These are phyloP conservation scores for Agrotis puta DNA, from an alignment of 2,888 invertebrate species.

Conservation along the genomic window DNA sequence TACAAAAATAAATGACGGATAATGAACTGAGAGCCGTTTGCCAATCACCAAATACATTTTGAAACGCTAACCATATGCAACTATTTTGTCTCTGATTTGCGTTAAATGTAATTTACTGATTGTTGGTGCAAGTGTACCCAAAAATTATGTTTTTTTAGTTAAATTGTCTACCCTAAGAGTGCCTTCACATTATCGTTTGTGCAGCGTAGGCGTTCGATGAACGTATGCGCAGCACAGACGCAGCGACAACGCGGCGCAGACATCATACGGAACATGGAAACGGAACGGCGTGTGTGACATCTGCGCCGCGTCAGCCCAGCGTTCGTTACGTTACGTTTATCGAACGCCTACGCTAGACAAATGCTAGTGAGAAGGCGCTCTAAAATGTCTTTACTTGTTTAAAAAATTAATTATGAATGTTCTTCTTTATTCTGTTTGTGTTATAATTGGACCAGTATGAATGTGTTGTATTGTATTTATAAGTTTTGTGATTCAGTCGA, in stretches of 20 bases:
- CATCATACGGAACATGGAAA: no score
- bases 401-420: conserved; percentile 15
- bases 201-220: no score
- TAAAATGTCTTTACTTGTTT: not conserved
- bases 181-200: no score
- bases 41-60: not conserved
- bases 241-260: no score
- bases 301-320: no score
- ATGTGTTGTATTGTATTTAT: conserved; percentile 39
- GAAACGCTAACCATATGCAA: not conserved
- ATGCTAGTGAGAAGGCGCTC: no score
- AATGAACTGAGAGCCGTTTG: not conserved
- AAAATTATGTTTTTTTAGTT: not conserved
- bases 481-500: conserved; percentile 57
- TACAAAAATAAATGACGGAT: conserved; percentile 2
- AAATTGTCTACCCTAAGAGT: not conserved
- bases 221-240: no score
- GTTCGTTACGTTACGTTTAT: no score
- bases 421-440: conserved; percentile 13
- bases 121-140: not conserved
- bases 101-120: not conserved
- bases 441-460: conserved; percentile 25
- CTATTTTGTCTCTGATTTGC: no score
- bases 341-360: no score
- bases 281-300: no score